A percentile compares a stretch with the other conserved stretches of the same genome.
Evolutionary conservation across 2,797 vertebrate species (phyloP).

Genomic region (Sylvilagus floridanus): DNA sequence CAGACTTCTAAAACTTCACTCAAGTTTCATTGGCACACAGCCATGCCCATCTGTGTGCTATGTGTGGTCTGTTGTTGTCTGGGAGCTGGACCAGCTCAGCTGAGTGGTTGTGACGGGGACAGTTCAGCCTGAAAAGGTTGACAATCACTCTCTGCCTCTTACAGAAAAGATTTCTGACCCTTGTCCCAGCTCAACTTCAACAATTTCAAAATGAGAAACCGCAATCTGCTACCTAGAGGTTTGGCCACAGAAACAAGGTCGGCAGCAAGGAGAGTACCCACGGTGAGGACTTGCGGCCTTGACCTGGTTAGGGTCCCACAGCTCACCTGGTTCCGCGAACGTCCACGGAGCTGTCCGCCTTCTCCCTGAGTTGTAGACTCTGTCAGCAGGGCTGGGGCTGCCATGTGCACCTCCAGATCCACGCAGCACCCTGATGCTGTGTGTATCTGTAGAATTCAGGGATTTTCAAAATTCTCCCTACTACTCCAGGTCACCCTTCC

Average conservation of each 20-base stretch:
- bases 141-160: not conserved
- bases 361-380: not conserved
- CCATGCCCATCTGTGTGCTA: not conserved
- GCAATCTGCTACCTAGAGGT: not conserved
- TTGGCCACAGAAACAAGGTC: not conserved
- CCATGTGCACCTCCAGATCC: not conserved
- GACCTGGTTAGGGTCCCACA: not conserved
- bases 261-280: not conserved
- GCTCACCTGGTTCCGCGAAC: not conserved
- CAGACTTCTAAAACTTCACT: not conserved
- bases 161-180: not conserved
- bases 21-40: not conserved
- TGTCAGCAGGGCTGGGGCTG: not conserved
- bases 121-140: not conserved
- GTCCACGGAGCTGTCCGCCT: too few species aligned
- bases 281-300: not conserved
- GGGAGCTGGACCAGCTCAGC: not conserved
- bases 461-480: conserved; percentile 11
- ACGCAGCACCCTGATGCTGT: not conserved
- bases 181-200: not conserved
- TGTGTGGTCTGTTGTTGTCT: not conserved
- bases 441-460: not conserved
- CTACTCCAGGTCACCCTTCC: not conserved
- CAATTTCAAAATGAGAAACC: conserved; percentile 6
- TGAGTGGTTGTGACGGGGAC: not conserved